Evolutionary conservation across 2,797 vertebrate genomes (phyloP), one percentile per base, ranked within the genome.

Genomic region (Ambastaia sidthimunki): DNA sequence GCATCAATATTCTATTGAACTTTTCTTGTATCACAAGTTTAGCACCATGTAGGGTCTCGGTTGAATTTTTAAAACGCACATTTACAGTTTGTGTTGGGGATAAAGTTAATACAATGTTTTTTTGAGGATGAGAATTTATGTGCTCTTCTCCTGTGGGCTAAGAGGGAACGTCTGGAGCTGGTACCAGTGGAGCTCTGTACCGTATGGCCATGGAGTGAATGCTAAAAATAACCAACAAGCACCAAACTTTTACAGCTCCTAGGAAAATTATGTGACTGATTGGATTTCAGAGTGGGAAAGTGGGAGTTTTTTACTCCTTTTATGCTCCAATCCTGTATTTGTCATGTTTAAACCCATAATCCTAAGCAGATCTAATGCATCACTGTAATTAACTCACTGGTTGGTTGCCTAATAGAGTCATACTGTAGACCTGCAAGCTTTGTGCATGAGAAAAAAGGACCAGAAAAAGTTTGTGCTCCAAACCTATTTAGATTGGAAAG

Each of bases 151-250:
- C 74, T 85, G 2, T 9, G 86, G 1, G 25, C 80, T 84, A 80
- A 96, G 94, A 18, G 83, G 60, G 86, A 95, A 76, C 18, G 1
- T 0, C 4, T 69, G n/a, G 0, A 98, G 93, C 90, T 97, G 96
- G 92, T 98, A 99, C 74, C 96, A 95, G 86, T 98, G 97, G 85
- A 95, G 93, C 19, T 95, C 96, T 3, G 89, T 91, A 12, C 37
- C 71, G 18, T 80, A 59, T 0, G 96, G 93, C 0, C 96, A 97
- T 0, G 84, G 91, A 4, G 3, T 0, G 80, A 97, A 98, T 0
- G 85, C 97, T 98, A 84, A 18, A 62, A 63, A 11, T 78, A 21
- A 71, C 76, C 85, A 52, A 77, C 54, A 74, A 55, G 52, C 7
- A 76, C n/a, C 37, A 55, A 28, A 63, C 31, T 59, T 16, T 47